Evolutionary conservation across 1,140 invertebrate species (phyloP).

Genomic region (Drosophila tsacasi): DNA sequence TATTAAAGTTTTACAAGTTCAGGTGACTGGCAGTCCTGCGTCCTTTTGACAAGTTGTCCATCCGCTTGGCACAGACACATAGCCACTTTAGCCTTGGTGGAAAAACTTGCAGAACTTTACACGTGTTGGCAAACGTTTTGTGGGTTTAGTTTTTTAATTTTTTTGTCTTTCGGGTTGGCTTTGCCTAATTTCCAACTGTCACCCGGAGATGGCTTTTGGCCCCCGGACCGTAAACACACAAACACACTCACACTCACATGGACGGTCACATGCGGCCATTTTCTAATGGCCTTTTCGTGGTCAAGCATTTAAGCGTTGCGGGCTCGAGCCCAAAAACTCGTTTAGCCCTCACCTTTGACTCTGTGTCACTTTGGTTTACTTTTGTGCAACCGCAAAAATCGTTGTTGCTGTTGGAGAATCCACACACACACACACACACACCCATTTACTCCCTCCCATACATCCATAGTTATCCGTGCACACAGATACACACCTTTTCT

Average conservation of each 20-base stretch:
- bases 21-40: slow-evolving; percentile 5
- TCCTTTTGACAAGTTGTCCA: slow-evolving; percentile 28
- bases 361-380: slow-evolving; percentile 65
- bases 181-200: slow-evolving; percentile 73
- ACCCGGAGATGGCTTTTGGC: slow-evolving; percentile 55
- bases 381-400: slow-evolving; percentile 80
- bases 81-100: slow-evolving; percentile 10
- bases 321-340: slow-evolving; percentile 47
- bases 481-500: slow-evolving; percentile 72
- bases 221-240: slow-evolving; percentile 10
- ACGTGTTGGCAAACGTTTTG: slow-evolving; percentile 76
- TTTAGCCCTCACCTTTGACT: slow-evolving; percentile 60
- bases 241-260: slow-evolving; percentile 15
- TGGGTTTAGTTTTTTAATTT: slow-evolving; percentile 56
- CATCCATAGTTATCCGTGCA: slow-evolving; percentile 19
- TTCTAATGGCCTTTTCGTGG: slow-evolving; percentile 82
- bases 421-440: slow-evolving; percentile 33
- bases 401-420: slow-evolving; percentile 50
- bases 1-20: slow-evolving; percentile 30
- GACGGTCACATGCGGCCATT: slow-evolving; percentile 51
- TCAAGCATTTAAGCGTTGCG: slow-evolving; percentile 79
- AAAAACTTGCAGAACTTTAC: slow-evolving; percentile 61
- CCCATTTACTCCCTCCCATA: slow-evolving; percentile 8
- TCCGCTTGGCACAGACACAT: slow-evolving; percentile 15
- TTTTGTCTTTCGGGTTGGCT: slow-evolving; percentile 43